Conservation (phyloP, 2,113 vertebrate species). For the Spheniscus mendiculus region DNA sequence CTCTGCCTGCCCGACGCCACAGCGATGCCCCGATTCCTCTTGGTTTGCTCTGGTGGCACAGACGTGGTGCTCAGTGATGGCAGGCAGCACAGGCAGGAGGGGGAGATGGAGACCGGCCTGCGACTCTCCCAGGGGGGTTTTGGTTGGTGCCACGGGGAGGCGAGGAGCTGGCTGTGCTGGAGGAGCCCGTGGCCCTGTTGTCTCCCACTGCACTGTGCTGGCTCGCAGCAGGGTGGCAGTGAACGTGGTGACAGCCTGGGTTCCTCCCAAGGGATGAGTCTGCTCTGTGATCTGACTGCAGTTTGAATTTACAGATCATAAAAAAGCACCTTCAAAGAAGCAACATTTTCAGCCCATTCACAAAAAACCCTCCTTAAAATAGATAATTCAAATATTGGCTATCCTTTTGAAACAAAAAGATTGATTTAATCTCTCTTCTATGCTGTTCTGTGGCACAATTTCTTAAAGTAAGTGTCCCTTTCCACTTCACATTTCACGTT, state of each 20-base stretch:
- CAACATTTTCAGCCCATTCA: not conserved
- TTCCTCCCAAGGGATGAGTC: not conserved
- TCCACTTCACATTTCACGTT: accelerated
- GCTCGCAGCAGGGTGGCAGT: not conserved
- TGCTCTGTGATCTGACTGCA: not conserved
- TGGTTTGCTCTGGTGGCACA: accelerated
- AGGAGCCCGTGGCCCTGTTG: not conserved
- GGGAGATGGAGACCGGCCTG: not conserved
- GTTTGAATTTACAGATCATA: not conserved
- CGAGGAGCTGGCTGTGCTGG: not conserved
- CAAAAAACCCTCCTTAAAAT: not conserved
- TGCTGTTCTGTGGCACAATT: accelerated
- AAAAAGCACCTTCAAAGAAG: not conserved
- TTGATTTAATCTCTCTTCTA: not conserved
- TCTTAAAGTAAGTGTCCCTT: not conserved
- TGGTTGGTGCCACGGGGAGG: accelerated
- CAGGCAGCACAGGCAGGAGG: not conserved
- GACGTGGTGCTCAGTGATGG: accelerated
- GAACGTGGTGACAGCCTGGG: not conserved
- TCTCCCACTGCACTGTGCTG: accelerated
- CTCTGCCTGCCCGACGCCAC: accelerated
- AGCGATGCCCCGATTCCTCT: accelerated
- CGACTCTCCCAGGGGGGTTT: too few relatives aligned
- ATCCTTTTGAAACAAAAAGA: not conserved
- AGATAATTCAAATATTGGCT: not conserved